Evolutionary conservation across 1,140 invertebrate genomes (phyloP).

Genomic region (Penaeus vannamei): DNA sequence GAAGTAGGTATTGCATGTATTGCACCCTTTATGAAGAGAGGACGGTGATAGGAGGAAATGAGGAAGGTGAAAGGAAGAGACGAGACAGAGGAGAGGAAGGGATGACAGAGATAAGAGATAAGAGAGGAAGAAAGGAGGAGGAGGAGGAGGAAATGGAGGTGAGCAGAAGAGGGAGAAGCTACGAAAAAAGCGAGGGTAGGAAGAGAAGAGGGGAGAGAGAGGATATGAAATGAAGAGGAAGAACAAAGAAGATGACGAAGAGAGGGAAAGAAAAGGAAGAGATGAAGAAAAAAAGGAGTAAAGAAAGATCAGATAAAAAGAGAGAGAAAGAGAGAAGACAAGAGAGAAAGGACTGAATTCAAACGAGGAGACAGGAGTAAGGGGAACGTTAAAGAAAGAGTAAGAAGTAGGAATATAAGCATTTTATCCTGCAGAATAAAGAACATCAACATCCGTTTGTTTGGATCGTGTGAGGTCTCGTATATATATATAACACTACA

Average conservation of each 20-base stretch:
- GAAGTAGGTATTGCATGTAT: no score
- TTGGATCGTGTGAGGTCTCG: background rate
- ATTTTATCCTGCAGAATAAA: background rate
- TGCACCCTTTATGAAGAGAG: no score
- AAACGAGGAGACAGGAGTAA: background rate
- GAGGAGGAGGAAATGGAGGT: no score
- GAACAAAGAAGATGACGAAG: no score
- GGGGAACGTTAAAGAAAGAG: background rate
- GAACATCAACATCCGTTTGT: background rate
- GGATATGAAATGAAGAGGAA: background rate
- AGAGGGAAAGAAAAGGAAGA: background rate
- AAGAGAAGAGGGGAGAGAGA: background rate
- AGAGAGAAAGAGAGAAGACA: background rate
- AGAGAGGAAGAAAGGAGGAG: no score
- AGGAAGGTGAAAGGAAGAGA: background rate
- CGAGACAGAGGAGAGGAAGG: background rate
- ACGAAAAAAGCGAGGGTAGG: background rate
- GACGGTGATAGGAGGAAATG: no score
- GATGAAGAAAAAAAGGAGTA: background rate
- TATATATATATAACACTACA: background rate
- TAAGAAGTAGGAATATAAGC: background rate
- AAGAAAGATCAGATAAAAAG: background rate
- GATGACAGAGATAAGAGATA: background rate
- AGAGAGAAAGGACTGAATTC: background rate
- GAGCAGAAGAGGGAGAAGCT: background rate